Evolutionary conservation across 2,113 vertebrate species (phyloP), one percentile per base, ranked within the genome.

Genomic region (Bostrychus sinensis): DNA sequence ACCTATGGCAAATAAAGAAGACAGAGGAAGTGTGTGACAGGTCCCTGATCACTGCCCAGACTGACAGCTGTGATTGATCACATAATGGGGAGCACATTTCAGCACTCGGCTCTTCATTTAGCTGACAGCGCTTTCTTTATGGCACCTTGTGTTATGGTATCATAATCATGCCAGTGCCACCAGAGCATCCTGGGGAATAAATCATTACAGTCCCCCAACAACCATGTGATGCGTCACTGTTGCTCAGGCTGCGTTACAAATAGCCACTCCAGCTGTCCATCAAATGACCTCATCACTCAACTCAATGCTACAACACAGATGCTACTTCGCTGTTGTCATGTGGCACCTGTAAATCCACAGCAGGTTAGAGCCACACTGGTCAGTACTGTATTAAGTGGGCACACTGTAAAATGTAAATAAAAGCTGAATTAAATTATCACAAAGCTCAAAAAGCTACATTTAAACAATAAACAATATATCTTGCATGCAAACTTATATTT

Each of bases 61-160:
- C 30, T 78, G 89, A 82, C 85, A 80, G 76, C 36, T 36, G 62
- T 88, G 89, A 89, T 88, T 82, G 84, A 89, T 88, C 54, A 59
- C 78, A 55, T 80, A 63, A 77, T 51, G 83, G 57, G 22, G 1
- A 56, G 66, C 75, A 77, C 74, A 78, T 86, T 80, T 77, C 51
- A 19, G 55, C 37, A 10, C 72, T 78, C 82, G 41, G 68, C 74
- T 86, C 65, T 64, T 90, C 86, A 86, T 89, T 88, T 77, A 80
- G 82, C 72, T 82, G 87, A 88, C 84, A 87, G 76, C 65, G 37
- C 80, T 86, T 84, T 81, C 82, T 88, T 85, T 87, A 84, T 83
- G 83, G 78, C 84, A 62, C 73, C 79, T 78, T 66, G 86, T 88
- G 87, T 89, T 85, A 82, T 85, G 84, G 63, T 80, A 83, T 87